Percentiles rank a stretch among this genome's conserved stretches.
Evolutionary conservation across 2,888 invertebrate genomes (phyloP).

Genomic region (Cerastis rubricosa): DNA sequence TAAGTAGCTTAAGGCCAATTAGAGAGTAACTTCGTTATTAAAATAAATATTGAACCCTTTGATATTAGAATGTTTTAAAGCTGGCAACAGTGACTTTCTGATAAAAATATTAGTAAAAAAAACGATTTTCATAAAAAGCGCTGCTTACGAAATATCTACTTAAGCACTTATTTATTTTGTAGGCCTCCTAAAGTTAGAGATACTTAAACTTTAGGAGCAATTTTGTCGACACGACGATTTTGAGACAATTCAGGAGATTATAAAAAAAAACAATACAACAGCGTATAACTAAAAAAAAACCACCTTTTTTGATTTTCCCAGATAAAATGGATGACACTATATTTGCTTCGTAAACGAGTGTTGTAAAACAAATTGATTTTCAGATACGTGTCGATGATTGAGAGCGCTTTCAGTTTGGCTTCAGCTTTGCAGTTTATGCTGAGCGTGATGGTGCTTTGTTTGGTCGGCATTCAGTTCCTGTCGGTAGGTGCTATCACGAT

Average conservation of each 20-base stretch:
- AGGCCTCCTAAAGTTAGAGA: neutral
- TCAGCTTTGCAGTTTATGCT: constrained; percentile 89
- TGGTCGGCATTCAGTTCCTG: constrained; percentile 87
- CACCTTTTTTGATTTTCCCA: constrained; percentile 24
- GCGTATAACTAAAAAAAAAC: constrained; percentile 19
- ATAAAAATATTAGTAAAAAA: neutral
- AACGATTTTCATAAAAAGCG: neutral
- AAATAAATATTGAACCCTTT: neutral
- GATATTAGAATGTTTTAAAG: neutral
- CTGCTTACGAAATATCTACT: too few species aligned
- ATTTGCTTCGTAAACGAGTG: constrained; percentile 58
- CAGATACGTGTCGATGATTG: constrained; percentile 89
- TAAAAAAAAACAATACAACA: neutral
- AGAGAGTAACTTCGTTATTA: neutral
- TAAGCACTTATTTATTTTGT: neutral
- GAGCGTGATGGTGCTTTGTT: constrained; percentile 88
- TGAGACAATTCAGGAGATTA: neutral
- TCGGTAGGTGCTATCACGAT: constrained; percentile 75
- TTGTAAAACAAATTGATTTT: constrained; percentile 70
- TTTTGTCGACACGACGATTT: neutral
- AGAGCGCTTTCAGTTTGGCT: constrained; percentile 87
- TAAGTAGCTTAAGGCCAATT: neutral
- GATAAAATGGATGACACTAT: constrained; percentile 54
- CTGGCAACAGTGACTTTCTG: neutral
- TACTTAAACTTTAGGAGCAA: neutral